Percentiles rank a stretch among this genome's conserved stretches.
Conservation (phyloP, 2,113 vertebrate genomes). For the Brienomyrus longianalis region DNA sequence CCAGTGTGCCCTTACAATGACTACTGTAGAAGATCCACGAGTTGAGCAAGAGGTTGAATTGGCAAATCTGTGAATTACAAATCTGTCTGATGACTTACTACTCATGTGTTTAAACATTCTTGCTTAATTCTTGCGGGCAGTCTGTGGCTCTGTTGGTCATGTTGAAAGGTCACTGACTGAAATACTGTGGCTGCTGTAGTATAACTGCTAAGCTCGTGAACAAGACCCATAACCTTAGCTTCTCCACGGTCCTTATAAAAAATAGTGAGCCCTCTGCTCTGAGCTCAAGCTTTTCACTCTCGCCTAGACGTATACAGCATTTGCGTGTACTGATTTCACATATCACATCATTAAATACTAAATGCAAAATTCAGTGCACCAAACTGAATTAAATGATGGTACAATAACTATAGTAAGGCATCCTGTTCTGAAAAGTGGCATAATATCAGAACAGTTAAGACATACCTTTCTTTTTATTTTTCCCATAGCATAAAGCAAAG, state of each 20-base stretch:
- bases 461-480: conserved; percentile 60
- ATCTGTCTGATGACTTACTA: not conserved
- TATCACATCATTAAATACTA: not conserved
- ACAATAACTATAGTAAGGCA: not conserved
- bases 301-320: not conserved
- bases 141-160: not conserved
- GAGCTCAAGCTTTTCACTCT: not conserved
- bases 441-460: not conserved
- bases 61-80: not conserved
- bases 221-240: not conserved
- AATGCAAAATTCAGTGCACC: not conserved
- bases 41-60: not conserved
- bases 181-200: not conserved
- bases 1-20: not conserved
- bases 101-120: not conserved
- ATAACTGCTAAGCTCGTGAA: not conserved
- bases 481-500: conserved; percentile 51
- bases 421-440: not conserved
- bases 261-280: too few relatives aligned
- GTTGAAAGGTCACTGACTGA: not conserved
- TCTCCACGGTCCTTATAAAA: too few relatives aligned
- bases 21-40: not conserved
- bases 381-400: not conserved
- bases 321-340: not conserved
- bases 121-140: not conserved